phyloP scores from a whole-genome alignment of 2,113 vertebrate species.

The Odocoileus hemionus region DNA sequence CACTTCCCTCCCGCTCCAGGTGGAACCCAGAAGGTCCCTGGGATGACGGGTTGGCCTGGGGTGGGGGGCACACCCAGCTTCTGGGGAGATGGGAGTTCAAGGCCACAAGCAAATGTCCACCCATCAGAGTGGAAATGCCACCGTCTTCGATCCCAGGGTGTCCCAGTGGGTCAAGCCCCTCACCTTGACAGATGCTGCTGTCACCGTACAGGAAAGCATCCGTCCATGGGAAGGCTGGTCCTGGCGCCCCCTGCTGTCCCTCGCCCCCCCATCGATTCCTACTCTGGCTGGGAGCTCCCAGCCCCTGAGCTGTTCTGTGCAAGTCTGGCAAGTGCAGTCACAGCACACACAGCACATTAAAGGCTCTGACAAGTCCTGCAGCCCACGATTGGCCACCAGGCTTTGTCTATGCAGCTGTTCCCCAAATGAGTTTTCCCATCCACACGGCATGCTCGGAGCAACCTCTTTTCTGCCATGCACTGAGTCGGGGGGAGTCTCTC shows the following conservation, averaged over 20 bases:
- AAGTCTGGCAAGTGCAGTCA: not conserved
- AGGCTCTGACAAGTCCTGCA: not conserved
- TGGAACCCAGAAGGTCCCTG: fast-evolving
- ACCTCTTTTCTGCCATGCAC: fast-evolving
- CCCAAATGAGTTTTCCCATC: not conserved
- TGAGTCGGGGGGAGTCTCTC: not conserved
- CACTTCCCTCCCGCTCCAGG: too few species aligned
- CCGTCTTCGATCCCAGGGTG: not conserved
- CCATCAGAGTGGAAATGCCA: fast-evolving
- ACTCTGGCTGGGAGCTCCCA: not conserved
- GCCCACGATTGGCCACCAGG: not conserved
- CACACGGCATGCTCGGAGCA: fast-evolving
- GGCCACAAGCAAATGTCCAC: not conserved
- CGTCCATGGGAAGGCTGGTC: fast-evolving
- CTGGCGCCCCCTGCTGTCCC: fast-evolving
- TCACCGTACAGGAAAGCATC: not conserved
- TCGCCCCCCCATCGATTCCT: not conserved
- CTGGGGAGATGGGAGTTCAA: not conserved
- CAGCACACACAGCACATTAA: fast-evolving
- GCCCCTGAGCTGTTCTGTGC: not conserved
- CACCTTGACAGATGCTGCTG: not conserved
- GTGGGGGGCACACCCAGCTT: not conserved
- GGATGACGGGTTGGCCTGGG: not conserved
- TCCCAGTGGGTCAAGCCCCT: not conserved
- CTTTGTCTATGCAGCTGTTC: not conserved